These are phyloP conservation scores for Sarcophaga subvicina DNA, from an alignment of 2,888 invertebrate genomes.

Conservation along the genomic window DNA sequence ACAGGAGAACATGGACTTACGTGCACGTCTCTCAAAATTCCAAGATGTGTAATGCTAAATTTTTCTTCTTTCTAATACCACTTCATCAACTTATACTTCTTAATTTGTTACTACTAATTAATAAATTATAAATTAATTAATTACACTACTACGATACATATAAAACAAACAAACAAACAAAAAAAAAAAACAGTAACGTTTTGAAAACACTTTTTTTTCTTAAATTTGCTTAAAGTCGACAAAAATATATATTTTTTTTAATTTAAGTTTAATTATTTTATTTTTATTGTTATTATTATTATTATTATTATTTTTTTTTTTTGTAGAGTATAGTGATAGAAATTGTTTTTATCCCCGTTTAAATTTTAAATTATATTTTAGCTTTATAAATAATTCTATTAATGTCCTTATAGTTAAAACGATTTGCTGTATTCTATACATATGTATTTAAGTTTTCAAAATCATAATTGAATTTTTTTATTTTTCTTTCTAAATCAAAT, in stretches of 20 bases:
- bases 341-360: neutral
- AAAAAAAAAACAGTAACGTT: neutral
- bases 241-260: too few species aligned
- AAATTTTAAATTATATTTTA: too few species aligned
- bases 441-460: too few species aligned
- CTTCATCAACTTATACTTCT: conserved; percentile 60
- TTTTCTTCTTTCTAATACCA: conserved; percentile 7
- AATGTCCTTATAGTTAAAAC: too few species aligned
- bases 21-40: conserved; percentile 94
- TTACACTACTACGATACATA: neutral
- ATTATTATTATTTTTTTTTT: neutral
- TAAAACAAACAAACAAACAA: too few species aligned
- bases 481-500: too few species aligned
- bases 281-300: too few species aligned
- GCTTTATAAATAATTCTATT: too few species aligned
- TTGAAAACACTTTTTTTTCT: neutral
- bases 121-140: conserved; percentile 28
- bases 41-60: conserved; percentile 86
- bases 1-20: conserved; percentile 94
- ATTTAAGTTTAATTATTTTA: too few species aligned
- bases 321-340: neutral
- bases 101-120: conserved; percentile 46
- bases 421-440: too few species aligned
- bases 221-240: too few species aligned
- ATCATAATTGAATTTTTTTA: too few species aligned